These are phyloP conservation scores for Idaea straminata DNA, from an alignment of 2,888 invertebrate species.

Conservation along the genomic window DNA sequence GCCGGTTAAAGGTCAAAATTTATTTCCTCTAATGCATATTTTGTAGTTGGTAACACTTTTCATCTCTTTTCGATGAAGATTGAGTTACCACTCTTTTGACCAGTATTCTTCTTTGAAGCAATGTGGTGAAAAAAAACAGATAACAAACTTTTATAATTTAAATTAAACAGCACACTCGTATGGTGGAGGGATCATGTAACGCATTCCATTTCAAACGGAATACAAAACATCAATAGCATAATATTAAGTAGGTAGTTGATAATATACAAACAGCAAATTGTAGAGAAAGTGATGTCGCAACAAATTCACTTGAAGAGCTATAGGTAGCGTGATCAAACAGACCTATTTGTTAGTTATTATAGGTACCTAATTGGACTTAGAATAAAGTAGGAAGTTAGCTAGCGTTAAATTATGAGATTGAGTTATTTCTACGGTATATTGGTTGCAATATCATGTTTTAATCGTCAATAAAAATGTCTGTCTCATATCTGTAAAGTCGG, in stretches of 20 bases:
- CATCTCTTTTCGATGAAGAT: too few species aligned
- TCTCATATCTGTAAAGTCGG: too few species aligned
- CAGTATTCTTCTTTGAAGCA: too few species aligned
- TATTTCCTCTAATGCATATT: too few species aligned
- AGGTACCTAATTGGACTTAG: not conserved
- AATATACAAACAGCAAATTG: slow-evolving; percentile 40
- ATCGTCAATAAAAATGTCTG: not conserved
- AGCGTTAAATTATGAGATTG: not conserved
- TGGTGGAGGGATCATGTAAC: not conserved
- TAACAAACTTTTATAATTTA: not conserved
- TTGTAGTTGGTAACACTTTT: too few species aligned
- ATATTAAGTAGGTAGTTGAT: slow-evolving; percentile 22
- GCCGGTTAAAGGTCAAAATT: too few species aligned
- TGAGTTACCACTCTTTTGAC: too few species aligned
- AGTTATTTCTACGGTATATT: not conserved
- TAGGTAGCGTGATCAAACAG: slow-evolving; percentile 35
- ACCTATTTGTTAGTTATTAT: not conserved
- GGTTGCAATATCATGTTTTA: not conserved
- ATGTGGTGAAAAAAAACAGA: too few species aligned
- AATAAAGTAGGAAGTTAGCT: not conserved
- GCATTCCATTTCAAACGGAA: not conserved
- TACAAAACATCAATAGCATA: slow-evolving; percentile 26
- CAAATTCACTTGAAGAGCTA: slow-evolving; percentile 34
- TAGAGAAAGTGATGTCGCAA: slow-evolving; percentile 75
- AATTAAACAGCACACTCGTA: not conserved